Conservation (phyloP, 2,888 invertebrate species). For the Merodon equestris region DNA sequence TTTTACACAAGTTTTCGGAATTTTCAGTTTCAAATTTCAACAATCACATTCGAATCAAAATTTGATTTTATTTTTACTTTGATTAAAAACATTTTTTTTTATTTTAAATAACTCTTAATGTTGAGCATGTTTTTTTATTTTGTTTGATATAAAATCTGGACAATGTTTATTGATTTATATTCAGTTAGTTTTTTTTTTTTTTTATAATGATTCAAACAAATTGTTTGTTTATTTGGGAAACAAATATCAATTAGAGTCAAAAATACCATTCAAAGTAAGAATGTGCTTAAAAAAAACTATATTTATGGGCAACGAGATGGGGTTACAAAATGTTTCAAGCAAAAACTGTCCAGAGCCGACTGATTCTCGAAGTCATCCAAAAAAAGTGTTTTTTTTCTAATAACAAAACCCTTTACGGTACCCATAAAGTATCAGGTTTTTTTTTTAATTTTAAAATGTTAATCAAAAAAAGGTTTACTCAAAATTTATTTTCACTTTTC, state of each 20-base stretch:
- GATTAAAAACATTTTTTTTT: background rate
- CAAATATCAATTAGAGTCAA: background rate
- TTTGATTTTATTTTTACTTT: slow-evolving; percentile 31
- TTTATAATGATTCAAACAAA: too few species aligned
- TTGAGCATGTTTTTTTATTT: slow-evolving; percentile 34
- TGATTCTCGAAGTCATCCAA: too few species aligned
- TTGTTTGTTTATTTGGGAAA: too few species aligned
- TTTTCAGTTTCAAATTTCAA: slow-evolving; percentile 30
- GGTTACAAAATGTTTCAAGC: too few species aligned
- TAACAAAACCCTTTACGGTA: too few species aligned
- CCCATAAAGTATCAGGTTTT: slow-evolving; percentile 16
- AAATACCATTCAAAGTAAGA: background rate
- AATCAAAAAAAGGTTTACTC: too few species aligned
- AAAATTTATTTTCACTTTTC: too few species aligned
- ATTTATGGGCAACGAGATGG: too few species aligned
- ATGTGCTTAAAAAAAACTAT: too few species aligned
- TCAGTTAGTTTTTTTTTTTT: too few species aligned
- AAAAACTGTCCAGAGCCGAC: too few species aligned
- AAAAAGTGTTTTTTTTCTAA: too few species aligned
- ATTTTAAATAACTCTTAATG: slow-evolving; percentile 1
- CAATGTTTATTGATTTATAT: slow-evolving; percentile 23
- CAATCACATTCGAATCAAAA: slow-evolving; percentile 41
- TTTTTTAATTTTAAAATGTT: slow-evolving; percentile 40
- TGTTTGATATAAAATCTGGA: slow-evolving; percentile 51
- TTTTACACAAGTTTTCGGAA: slow-evolving; percentile 20